A percentile compares a stretch with the other conserved stretches of the same genome.
Evolutionary conservation across 2,888 invertebrate genomes (phyloP).

Genomic region (Scaptodrosophila latifasciaeformis): DNA sequence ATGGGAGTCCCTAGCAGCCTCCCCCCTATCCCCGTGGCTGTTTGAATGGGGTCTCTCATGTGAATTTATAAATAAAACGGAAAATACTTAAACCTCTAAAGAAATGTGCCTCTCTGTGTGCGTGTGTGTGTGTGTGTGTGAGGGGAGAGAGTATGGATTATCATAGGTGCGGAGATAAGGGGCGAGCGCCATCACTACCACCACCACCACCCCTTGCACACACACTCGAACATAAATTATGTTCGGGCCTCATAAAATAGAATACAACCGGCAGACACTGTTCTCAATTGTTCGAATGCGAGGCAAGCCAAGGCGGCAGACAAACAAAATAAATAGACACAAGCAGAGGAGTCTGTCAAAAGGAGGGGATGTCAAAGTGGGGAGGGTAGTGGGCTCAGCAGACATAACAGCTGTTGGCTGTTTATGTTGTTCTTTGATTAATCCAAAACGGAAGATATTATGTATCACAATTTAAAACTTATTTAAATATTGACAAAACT

Average conservation of each 20-base stretch:
- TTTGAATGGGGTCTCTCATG: constrained; percentile 39
- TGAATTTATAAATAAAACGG: constrained; percentile 53
- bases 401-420: not conserved
- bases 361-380: not conserved
- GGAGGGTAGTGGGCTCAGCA: not conserved
- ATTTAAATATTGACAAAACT: constrained; percentile 41
- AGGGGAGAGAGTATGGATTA: not conserved
- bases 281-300: too few relatives aligned
- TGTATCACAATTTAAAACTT: constrained; percentile 44
- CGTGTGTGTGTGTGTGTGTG: not conserved
- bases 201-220: constrained; percentile 1
- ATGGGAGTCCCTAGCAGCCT: constrained; percentile 15
- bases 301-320: not conserved
- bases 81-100: constrained; percentile 43
- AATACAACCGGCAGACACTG: not conserved
- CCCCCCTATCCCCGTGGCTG: constrained; percentile 3
- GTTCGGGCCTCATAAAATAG: constrained; percentile 2
- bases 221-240: not conserved
- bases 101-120: too few relatives aligned
- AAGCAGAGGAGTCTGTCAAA: not conserved
- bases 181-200: not conserved
- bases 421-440: constrained; percentile 16
- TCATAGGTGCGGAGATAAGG: not conserved
- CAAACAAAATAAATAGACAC: too few relatives aligned
- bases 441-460: constrained; percentile 43